phyloP scores from a whole-genome alignment of 2,888 invertebrate genomes.

The Microctonus brassicae region DNA sequence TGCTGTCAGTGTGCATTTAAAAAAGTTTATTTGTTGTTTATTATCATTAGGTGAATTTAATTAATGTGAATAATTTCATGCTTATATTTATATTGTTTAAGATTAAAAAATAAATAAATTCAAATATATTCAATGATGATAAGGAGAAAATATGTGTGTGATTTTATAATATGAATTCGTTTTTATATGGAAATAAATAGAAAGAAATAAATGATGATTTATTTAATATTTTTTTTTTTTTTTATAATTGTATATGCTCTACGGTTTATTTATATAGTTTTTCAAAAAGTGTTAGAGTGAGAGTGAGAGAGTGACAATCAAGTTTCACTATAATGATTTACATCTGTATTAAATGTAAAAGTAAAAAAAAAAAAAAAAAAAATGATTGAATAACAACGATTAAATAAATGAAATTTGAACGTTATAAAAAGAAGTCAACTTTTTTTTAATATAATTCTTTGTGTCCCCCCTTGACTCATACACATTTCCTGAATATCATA shows the following conservation, averaged over 20 bases:
- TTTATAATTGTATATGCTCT: slow-evolving; percentile 24
- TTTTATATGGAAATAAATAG: background rate
- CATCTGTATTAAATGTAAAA: slow-evolving; percentile 46
- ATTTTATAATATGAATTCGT: background rate
- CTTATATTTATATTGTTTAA: background rate
- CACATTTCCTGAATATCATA: background rate
- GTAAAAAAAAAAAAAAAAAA: slow-evolving; percentile 21
- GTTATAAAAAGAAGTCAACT: slow-evolving; percentile 58
- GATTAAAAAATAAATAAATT: background rate
- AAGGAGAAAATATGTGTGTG: background rate
- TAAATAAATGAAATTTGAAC: slow-evolving; percentile 66
- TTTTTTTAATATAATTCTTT: background rate
- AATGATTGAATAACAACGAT: slow-evolving; percentile 47
- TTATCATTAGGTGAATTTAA: too few relatives aligned
- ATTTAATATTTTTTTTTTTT: background rate
- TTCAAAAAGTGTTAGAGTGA: slow-evolving; percentile 48
- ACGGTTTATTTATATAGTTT: slow-evolving; percentile 33
- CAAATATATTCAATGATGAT: background rate
- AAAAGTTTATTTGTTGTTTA: background rate
- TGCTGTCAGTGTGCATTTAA: background rate
- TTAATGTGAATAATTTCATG: background rate
- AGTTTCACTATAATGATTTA: slow-evolving; percentile 43
- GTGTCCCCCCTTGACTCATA: background rate
- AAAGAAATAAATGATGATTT: background rate
- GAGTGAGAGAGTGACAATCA: slow-evolving; percentile 50